Conservation (phyloP, 2,888 invertebrate species). For the Agonopterix subpropinquella region DNA sequence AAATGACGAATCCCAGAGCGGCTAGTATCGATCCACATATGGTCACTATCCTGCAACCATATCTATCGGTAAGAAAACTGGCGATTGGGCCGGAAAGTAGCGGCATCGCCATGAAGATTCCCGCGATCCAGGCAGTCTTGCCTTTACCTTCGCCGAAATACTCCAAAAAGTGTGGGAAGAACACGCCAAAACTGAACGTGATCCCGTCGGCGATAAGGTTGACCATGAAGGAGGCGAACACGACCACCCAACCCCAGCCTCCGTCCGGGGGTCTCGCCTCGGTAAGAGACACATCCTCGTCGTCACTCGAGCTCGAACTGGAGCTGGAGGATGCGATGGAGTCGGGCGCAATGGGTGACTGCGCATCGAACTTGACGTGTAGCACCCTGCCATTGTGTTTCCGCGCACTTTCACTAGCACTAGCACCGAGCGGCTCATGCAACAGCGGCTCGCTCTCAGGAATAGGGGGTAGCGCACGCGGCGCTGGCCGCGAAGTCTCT, state of each 20-base stretch:
- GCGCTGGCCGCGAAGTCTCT: slow-evolving; percentile 53
- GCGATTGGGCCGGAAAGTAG: slow-evolving; percentile 90
- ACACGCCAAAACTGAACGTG: slow-evolving; percentile 93
- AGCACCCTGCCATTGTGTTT: slow-evolving; percentile 53
- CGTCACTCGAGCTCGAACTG: slow-evolving; percentile 76
- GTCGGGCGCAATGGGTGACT: slow-evolving; percentile 55
- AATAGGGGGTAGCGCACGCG: slow-evolving; percentile 52
- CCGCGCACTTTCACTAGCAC: slow-evolving; percentile 31
- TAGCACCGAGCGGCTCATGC: slow-evolving; percentile 27
- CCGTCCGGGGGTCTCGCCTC: slow-evolving; percentile 89
- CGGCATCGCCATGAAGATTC: slow-evolving; percentile 94
- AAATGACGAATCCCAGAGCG: slow-evolving; percentile 84
- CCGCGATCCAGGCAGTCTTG: slow-evolving; percentile 93
- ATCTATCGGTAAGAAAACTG: slow-evolving; percentile 87
- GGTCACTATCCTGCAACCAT: slow-evolving; percentile 87
- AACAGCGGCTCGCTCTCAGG: slow-evolving; percentile 64
- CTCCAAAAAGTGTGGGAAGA: slow-evolving; percentile 89
- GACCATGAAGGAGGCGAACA: slow-evolving; percentile 91
- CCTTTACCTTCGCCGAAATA: slow-evolving; percentile 90
- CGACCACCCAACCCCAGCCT: slow-evolving; percentile 96
- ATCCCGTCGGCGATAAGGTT: slow-evolving; percentile 95
- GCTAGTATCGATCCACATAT: slow-evolving; percentile 87
- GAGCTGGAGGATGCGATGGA: slow-evolving; percentile 56
- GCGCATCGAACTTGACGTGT: slow-evolving; percentile 77
- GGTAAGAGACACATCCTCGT: slow-evolving; percentile 77